Percentiles rank a stretch among this genome's conserved stretches.
phyloP scores from a whole-genome alignment of 2,888 invertebrate genomes.

The Dendrolimus houi region DNA sequence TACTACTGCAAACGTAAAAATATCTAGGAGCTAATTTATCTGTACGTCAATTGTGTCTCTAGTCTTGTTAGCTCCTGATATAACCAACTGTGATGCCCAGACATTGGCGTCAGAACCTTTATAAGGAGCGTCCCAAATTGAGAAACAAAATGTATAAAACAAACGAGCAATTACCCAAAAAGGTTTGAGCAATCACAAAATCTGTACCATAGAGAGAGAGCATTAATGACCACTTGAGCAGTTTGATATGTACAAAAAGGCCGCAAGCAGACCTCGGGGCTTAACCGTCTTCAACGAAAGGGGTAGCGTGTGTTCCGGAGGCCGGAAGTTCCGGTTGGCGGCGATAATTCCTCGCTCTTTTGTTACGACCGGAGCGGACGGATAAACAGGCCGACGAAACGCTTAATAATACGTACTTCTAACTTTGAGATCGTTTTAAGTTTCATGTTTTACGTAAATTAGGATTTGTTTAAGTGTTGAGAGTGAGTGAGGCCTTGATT shows the following conservation, averaged over 20 bases:
- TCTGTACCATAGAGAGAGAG: neutral
- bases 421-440: too few relatives aligned
- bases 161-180: neutral
- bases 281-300: constrained; percentile 6
- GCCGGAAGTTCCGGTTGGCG: constrained; percentile 36
- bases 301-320: constrained; percentile 24
- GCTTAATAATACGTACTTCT: too few relatives aligned
- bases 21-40: too few relatives aligned
- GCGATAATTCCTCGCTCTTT: constrained; percentile 43
- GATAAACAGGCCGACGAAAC: constrained; percentile 24
- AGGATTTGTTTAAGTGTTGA: too few relatives aligned
- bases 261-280: neutral
- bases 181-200: neutral
- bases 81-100: too few relatives aligned
- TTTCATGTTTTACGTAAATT: too few relatives aligned
- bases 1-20: too few relatives aligned
- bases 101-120: too few relatives aligned
- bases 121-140: too few relatives aligned
- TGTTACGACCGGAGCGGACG: constrained; percentile 19
- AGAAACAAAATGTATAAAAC: neutral
- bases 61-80: too few relatives aligned
- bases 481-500: too few relatives aligned
- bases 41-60: too few relatives aligned
- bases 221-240: neutral
- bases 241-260: neutral